Base-by-base conservation (phyloP, 2,113 vertebrate genomes). In the Scortum barcoo region DNA sequence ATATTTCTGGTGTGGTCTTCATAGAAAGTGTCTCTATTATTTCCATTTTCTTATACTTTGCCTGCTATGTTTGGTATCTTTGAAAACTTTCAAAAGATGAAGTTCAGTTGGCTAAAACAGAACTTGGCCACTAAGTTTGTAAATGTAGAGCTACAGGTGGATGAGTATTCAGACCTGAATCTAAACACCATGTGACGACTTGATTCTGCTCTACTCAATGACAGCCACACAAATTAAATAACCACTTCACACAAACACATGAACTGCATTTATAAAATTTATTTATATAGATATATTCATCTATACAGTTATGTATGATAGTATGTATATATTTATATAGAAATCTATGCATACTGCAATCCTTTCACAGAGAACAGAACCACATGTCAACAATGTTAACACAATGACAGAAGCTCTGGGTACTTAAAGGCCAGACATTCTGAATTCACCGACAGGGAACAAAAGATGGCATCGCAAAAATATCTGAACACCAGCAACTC, bases 331-430 rank as follows among this genome's bases (percentile, higher is more conserved):
- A 86, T 72, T 79, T 76, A 89, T 87, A 79, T 86, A 89, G 78
- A 93, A 89, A 91, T 87, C 81, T 94, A 94, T 70, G 76, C 80
- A 91, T 92, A 88, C 84, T 91, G 91, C 79, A 87, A 79, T 91
- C 86, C 76, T 90, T 93, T 93, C 88, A 92, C 89, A 91, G 76
- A 90, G 83, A 90, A 86, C 74, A 82, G 86, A 89, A 86, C 72
- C 85, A 92, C 92, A 89, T 71, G 69, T 89, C 71, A 86, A 78
- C 89, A 89, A 81, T 80, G 76, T 89, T 77, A 90, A 86, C 88
- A 89, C 92, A 78, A 82, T 38, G 75, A 90, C 80, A 89, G 79
- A 93, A 88, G 88, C 89, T 86, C 84, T 84, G 85, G 85, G 78
- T 86, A 85, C 87, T 6, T 19, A 17, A 22, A 68, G 54, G 57